These are phyloP conservation scores for Eilema caniola DNA, from an alignment of 2,888 invertebrate species.

Conservation along the genomic window DNA sequence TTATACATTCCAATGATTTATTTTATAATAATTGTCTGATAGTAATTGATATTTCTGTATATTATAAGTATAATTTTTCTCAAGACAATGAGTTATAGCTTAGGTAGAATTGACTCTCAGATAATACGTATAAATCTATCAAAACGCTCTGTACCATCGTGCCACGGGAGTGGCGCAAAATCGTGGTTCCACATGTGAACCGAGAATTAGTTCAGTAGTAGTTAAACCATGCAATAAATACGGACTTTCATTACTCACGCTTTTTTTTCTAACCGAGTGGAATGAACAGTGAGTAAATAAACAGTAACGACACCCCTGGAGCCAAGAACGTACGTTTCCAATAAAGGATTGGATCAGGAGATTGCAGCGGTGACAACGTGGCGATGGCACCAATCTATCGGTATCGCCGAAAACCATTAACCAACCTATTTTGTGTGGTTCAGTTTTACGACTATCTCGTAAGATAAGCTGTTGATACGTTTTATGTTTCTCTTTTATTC, in stretches of 20 bases:
- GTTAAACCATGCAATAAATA: neutral
- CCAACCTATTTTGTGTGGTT: conserved; percentile 44
- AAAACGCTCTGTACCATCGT: no score
- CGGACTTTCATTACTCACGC: neutral
- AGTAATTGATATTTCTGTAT: conserved; percentile 13
- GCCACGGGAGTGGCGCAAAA: no score
- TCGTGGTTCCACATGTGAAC: neutral
- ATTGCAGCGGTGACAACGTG: conserved; percentile 46
- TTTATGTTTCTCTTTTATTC: conserved; percentile 29
- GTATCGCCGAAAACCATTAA: conserved; percentile 46
- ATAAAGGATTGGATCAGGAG: conserved; percentile 44
- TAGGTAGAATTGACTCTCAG: neutral
- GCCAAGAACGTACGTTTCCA: conserved; percentile 32
- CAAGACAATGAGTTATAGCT: neutral
- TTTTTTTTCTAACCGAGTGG: conserved; percentile 15
- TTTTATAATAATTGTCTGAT: no score
- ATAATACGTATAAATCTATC: no score
- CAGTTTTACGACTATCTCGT: conserved; percentile 44
- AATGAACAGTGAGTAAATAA: conserved; percentile 41
- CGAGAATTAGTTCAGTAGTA: no score
- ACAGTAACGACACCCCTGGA: conserved; percentile 46
- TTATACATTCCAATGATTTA: no score
- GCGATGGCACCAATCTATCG: conserved; percentile 26
- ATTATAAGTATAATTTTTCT: neutral
- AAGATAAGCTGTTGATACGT: conserved; percentile 47